Conservation (phyloP, 2,797 vertebrate genomes). For the Uromys caudimaculatus region DNA sequence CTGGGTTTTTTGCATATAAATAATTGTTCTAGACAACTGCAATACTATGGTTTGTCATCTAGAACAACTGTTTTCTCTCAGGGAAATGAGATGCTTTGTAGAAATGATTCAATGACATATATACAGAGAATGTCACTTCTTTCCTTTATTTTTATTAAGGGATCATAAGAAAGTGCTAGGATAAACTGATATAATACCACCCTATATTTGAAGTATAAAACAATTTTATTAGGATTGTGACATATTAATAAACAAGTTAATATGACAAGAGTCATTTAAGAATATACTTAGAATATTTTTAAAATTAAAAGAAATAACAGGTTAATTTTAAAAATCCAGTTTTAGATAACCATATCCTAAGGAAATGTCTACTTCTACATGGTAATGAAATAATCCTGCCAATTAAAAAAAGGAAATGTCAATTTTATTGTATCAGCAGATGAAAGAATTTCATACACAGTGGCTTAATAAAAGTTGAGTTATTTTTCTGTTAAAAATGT, state of each 20-base stretch:
- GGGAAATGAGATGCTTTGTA: background rate
- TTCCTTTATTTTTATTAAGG: background rate
- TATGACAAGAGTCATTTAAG: background rate
- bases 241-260: background rate
- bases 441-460: background rate
- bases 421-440: constrained; percentile 13
- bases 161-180: background rate
- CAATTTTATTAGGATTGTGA: background rate
- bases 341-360: background rate
- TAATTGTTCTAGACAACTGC: background rate
- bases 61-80: background rate
- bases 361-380: constrained; percentile 33
- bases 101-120: background rate
- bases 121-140: background rate
- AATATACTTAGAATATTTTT: background rate
- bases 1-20: background rate
- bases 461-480: background rate
- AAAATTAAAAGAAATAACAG: constrained; percentile 14
- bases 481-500: background rate
- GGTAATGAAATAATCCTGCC: background rate
- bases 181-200: background rate
- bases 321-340: background rate
- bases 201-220: background rate
- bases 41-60: background rate
- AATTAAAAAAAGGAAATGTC: background rate